phyloP scores from a whole-genome alignment of 2,113 vertebrate species.

The Dipodomys merriami region DNA sequence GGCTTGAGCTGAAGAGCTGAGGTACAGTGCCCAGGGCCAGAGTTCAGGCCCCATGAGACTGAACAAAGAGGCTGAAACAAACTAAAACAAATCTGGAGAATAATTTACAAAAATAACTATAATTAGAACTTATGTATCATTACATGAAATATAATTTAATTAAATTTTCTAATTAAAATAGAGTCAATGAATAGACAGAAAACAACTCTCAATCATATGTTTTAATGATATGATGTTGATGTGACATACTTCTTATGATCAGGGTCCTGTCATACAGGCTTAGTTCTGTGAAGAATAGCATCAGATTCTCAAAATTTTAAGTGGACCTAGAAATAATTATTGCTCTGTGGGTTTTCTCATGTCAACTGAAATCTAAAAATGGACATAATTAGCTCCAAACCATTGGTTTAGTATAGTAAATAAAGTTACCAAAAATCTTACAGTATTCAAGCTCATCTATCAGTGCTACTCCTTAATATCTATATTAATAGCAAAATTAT shows the following conservation, averaged over 20 bases:
- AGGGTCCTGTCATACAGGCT: background rate
- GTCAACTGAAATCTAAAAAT: background rate
- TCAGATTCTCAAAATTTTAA: background rate
- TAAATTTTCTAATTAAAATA: background rate
- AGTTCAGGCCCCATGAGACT: too few relatives aligned
- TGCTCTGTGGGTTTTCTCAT: background rate
- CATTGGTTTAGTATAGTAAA: background rate
- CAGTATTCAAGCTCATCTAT: background rate
- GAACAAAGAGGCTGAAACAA: too few relatives aligned
- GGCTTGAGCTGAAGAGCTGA: too few relatives aligned
- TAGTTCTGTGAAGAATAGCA: background rate
- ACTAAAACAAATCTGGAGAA: too few relatives aligned
- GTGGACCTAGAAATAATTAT: background rate
- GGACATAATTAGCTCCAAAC: background rate
- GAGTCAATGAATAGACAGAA: background rate
- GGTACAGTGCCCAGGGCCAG: too few relatives aligned
- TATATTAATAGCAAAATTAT: background rate
- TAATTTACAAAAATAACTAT: too few relatives aligned
- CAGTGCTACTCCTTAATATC: background rate
- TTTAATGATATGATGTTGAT: background rate
- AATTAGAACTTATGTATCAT: too few relatives aligned
- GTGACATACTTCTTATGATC: background rate
- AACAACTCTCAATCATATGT: background rate
- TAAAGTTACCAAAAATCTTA: background rate
- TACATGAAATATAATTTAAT: conserved; percentile 33